These are phyloP conservation scores for Australoheros scitulus DNA, from an alignment of 2,113 vertebrate species.

Conservation along the genomic window DNA sequence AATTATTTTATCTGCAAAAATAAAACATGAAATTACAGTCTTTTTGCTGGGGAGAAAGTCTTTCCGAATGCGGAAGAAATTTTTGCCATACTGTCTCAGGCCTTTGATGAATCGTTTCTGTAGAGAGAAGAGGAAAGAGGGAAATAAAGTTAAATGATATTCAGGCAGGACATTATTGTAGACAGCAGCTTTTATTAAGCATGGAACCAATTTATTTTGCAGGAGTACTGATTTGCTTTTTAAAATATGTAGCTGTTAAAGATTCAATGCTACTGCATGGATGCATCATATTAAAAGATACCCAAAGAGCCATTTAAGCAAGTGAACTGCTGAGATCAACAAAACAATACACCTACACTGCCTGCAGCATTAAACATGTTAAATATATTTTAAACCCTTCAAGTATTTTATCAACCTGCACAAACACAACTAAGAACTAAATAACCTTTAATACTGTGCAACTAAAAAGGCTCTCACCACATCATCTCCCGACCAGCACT, in stretches of 20 bases:
- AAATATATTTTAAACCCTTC: not conserved
- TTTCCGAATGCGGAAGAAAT: slow-evolving; percentile 98
- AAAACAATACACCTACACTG: not conserved
- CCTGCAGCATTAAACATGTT: not conserved
- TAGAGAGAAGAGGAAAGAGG: not conserved
- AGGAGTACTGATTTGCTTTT: not conserved
- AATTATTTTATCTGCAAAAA: not conserved
- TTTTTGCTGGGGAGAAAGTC: slow-evolving; percentile 92
- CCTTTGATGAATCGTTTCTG: slow-evolving; percentile 98
- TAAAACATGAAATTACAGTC: slow-evolving; percentile 79
- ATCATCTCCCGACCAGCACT: slow-evolving; percentile 98
- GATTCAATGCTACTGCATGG: not conserved
- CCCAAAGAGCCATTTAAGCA: not conserved
- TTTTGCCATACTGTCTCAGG: slow-evolving; percentile 96
- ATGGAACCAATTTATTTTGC: not conserved
- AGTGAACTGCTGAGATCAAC: not conserved
- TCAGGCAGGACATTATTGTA: not conserved
- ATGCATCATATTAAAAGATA: not conserved
- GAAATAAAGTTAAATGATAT: not conserved
- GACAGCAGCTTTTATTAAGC: not conserved
- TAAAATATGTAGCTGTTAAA: not conserved
- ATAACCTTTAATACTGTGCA: not conserved
- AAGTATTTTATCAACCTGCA: not conserved
- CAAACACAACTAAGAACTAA: not conserved
- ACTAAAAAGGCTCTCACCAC: slow-evolving; percentile 84